Percentiles rank a stretch among this genome's conserved stretches.
Conservation (phyloP, 2,888 invertebrate genomes). For the Trichogramma evanescens region DNA sequence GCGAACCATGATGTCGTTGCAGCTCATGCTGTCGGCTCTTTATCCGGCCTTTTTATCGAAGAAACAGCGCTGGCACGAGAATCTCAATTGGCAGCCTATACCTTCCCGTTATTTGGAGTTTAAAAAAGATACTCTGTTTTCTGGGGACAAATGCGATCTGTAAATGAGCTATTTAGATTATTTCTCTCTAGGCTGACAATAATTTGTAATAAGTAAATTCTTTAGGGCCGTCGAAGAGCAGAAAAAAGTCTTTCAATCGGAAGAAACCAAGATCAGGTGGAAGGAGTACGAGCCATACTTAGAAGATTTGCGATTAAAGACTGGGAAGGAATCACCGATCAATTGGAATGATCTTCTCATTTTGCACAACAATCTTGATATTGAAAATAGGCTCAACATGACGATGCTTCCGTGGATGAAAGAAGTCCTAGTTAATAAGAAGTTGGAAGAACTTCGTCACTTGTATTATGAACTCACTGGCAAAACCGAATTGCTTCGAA, state of each 20-base stretch:
- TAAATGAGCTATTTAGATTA: background rate
- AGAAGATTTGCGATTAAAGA: background rate
- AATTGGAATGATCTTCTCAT: slow-evolving; percentile 6
- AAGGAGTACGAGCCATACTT: slow-evolving; percentile 6
- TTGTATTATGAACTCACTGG: background rate
- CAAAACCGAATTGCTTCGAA: background rate
- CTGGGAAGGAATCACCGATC: slow-evolving; percentile 2
- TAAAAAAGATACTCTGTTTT: background rate
- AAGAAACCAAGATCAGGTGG: background rate
- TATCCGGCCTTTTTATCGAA: slow-evolving; percentile 52
- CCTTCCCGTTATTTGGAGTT: slow-evolving; percentile 6
- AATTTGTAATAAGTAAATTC: background rate
- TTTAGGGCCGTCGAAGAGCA: slow-evolving; percentile 9
- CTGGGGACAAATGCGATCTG: slow-evolving; percentile 6
- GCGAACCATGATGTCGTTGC: slow-evolving; percentile 65
- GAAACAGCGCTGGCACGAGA: slow-evolving; percentile 52
- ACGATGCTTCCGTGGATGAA: slow-evolving; percentile 17
- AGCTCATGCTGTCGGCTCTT: slow-evolving; percentile 59
- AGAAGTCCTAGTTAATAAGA: background rate
- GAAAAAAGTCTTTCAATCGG: background rate
- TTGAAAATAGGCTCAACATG: slow-evolving; percentile 13
- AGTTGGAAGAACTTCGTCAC: background rate
- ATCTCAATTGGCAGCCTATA: slow-evolving; percentile 60
- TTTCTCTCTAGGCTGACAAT: background rate
- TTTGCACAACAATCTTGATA: slow-evolving; percentile 12